A percentile compares a stretch with the other conserved stretches of the same genome.
phyloP scores from a whole-genome alignment of 64 coral and sea anemone genomes.

The Dendronephthya gigantea region DNA sequence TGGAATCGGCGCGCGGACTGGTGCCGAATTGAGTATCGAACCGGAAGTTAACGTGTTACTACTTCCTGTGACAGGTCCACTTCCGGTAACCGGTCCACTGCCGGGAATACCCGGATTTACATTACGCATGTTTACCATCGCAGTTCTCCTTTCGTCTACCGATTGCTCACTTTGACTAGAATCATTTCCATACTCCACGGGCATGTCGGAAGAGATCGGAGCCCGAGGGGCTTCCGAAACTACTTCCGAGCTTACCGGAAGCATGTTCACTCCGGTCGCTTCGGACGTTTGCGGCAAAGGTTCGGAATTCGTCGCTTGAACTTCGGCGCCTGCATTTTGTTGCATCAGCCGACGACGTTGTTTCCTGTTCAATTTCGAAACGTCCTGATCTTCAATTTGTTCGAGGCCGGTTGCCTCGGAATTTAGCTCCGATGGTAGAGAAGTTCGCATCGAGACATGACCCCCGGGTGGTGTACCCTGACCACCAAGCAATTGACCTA shows the following conservation, averaged over 20 bases:
- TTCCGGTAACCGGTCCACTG: neutral
- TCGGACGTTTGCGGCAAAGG: constrained; percentile 33
- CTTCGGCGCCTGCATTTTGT: constrained; percentile 46
- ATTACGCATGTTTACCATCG: neutral
- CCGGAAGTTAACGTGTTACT: constrained; percentile 3
- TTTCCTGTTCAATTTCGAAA: constrained; percentile 83
- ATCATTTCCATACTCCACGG: neutral
- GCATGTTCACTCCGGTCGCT: neutral
- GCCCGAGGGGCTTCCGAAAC: neutral
- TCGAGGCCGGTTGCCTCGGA: neutral
- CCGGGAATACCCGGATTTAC: no score
- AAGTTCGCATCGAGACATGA: neutral
- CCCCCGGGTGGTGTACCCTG: neutral
- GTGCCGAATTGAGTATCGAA: constrained; percentile 35
- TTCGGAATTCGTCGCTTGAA: constrained; percentile 20
- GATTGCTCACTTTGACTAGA: neutral
- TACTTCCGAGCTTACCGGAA: neutral
- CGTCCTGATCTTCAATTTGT: constrained; percentile 19
- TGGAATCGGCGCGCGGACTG: constrained; percentile 53
- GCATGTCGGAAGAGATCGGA: neutral
- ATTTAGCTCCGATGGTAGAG: neutral
- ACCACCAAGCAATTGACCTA: constrained; percentile 9
- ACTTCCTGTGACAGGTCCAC: neutral
- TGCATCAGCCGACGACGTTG: constrained; percentile 81
- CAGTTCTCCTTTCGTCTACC: neutral